phyloP scores from a whole-genome alignment of 2,888 invertebrate species.

The Drosophila nigritarsus region DNA sequence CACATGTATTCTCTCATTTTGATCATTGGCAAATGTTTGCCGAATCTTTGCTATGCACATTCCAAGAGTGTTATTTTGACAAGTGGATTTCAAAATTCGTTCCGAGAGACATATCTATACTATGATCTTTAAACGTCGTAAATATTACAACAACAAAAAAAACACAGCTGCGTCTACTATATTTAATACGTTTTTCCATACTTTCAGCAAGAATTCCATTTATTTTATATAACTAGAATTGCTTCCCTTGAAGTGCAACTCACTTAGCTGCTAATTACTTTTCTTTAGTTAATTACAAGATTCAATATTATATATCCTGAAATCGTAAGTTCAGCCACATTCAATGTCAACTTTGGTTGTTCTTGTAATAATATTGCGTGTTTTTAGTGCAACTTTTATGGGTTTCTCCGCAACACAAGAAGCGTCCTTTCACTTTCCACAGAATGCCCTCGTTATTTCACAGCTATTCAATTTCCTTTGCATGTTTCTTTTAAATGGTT shows the following conservation, averaged over 20 bases:
- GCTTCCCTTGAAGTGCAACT: background rate
- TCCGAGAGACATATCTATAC: background rate
- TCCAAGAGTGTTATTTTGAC: conserved; percentile 1
- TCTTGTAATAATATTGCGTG: conserved; percentile 2
- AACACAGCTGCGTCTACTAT: background rate
- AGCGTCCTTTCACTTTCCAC: conserved; percentile 49
- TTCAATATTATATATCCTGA: background rate
- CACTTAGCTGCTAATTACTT: background rate
- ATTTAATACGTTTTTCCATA: background rate
- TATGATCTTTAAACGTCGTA: background rate
- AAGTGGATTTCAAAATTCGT: background rate
- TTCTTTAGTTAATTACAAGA: background rate
- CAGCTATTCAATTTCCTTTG: conserved; percentile 35
- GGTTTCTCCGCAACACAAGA: conserved; percentile 34
- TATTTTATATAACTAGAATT: background rate
- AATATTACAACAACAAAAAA: background rate
- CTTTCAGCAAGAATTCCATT: background rate
- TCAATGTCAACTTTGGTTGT: conserved; percentile 24
- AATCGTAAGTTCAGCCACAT: conserved; percentile 1
- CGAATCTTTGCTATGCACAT: conserved; percentile 10
- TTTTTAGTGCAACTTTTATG: conserved; percentile 21
- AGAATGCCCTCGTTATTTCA: conserved; percentile 45
- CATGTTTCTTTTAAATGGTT: conserved; percentile 19
- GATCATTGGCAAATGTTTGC: conserved; percentile 4
- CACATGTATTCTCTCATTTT: conserved; percentile 29